These are phyloP conservation scores for Nyctereutes procyonoides DNA, from an alignment of 2,113 vertebrate genomes.

Conservation along the genomic window DNA sequence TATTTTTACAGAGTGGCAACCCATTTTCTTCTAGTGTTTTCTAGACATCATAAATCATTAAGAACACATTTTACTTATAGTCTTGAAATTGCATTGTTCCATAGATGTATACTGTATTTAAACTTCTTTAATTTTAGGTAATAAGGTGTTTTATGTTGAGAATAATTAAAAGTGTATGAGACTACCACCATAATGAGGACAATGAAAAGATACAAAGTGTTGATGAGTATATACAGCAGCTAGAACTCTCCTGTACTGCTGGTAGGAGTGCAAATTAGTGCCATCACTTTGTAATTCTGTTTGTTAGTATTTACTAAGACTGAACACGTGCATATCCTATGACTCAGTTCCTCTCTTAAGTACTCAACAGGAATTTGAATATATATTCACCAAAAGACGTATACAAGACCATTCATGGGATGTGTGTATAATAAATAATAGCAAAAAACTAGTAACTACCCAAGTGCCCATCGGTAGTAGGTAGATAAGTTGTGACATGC, in stretches of 20 bases:
- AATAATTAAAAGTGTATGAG: neutral
- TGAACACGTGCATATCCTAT: neutral
- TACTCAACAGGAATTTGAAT: neutral
- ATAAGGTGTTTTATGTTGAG: neutral
- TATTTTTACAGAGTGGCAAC: neutral
- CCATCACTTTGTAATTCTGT: neutral
- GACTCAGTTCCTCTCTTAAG: neutral
- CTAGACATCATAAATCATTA: neutral
- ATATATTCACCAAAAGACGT: neutral
- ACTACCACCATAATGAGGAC: neutral
- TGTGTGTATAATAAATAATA: neutral
- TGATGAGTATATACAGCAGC: neutral
- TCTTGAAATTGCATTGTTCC: slow-evolving; percentile 3
- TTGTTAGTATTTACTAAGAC: neutral
- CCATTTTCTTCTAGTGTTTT: neutral
- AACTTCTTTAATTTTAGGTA: slow-evolving; percentile 21
- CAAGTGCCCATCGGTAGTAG: neutral
- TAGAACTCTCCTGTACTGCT: neutral
- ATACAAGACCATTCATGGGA: neutral
- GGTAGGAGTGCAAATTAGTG: neutral
- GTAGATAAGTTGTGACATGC: neutral
- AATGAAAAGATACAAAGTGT: neutral
- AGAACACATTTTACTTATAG: neutral
- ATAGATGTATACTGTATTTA: neutral
- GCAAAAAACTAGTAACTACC: neutral